These are phyloP conservation scores for Noctua fimbriata DNA, from an alignment of 2,888 invertebrate genomes.

Conservation along the genomic window DNA sequence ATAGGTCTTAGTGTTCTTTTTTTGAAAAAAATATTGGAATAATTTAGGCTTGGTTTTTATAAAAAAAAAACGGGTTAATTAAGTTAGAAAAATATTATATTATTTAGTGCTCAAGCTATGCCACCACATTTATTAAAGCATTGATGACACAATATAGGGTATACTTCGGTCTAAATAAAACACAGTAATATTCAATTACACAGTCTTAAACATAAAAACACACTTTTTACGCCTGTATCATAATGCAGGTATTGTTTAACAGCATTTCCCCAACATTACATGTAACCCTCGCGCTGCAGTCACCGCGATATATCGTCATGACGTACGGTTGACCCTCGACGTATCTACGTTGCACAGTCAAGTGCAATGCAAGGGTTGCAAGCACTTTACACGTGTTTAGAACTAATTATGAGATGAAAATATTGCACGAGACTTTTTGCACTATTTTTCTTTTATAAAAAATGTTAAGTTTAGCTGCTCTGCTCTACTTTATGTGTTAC, in stretches of 20 bases:
- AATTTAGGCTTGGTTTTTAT: not conserved
- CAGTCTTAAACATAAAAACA: not conserved
- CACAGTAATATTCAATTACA: not conserved
- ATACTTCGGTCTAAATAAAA: not conserved
- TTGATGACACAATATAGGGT: not conserved
- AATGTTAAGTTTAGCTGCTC: too few relatives aligned
- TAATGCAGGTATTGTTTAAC: conserved; percentile 19
- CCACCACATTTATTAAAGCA: not conserved
- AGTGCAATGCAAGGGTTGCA: conserved; percentile 24
- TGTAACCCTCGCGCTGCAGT: conserved; percentile 17
- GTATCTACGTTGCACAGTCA: conserved; percentile 29
- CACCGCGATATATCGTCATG: conserved; percentile 24
- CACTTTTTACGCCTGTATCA: not conserved
- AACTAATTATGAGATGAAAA: conserved; percentile 6
- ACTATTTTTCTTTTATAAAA: not conserved
- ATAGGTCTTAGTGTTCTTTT: not conserved
- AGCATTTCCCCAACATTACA: conserved; percentile 18
- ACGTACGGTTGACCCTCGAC: conserved; percentile 36
- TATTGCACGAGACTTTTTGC: not conserved
- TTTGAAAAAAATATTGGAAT: not conserved
- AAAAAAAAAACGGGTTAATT: not conserved
- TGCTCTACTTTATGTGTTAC: not conserved
- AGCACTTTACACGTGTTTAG: conserved; percentile 20
- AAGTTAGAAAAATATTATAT: not conserved
- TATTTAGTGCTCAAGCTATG: not conserved